Conservation (phyloP, 2,888 invertebrate species). For the Schizaphis graminum region DNA sequence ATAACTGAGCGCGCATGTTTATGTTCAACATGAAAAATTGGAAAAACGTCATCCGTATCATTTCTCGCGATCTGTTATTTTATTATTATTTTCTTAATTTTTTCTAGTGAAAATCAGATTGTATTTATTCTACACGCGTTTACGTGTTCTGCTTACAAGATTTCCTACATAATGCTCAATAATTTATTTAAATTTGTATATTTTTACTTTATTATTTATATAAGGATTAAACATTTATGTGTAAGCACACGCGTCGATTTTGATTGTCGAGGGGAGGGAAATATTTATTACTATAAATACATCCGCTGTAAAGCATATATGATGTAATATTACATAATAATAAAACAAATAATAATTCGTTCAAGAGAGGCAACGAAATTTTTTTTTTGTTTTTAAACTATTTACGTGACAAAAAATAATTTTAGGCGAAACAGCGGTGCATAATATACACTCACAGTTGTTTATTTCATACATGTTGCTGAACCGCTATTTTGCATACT, state of each 20-base stretch:
- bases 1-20: neutral
- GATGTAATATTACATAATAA: neutral
- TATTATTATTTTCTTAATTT: neutral
- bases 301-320: neutral
- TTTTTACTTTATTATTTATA: slow-evolving; percentile 9
- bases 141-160: slow-evolving; percentile 8
- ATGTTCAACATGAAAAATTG: neutral
- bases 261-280: neutral
- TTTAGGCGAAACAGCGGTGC: neutral
- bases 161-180: neutral
- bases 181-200: neutral
- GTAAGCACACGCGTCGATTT: neutral
- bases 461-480: neutral
- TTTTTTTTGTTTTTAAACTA: neutral
- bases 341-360: neutral
- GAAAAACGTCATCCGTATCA: slow-evolving; percentile 22
- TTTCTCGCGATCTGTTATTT: slow-evolving; percentile 14
- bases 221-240: neutral
- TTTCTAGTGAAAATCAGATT: slow-evolving; percentile 13
- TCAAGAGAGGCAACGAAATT: neutral
- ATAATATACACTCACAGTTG: neutral
- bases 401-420: neutral
- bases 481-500: neutral
- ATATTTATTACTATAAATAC: neutral
- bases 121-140: neutral